Conservation (phyloP, 2,797 vertebrate genomes). For the Chelon labrosus region DNA sequence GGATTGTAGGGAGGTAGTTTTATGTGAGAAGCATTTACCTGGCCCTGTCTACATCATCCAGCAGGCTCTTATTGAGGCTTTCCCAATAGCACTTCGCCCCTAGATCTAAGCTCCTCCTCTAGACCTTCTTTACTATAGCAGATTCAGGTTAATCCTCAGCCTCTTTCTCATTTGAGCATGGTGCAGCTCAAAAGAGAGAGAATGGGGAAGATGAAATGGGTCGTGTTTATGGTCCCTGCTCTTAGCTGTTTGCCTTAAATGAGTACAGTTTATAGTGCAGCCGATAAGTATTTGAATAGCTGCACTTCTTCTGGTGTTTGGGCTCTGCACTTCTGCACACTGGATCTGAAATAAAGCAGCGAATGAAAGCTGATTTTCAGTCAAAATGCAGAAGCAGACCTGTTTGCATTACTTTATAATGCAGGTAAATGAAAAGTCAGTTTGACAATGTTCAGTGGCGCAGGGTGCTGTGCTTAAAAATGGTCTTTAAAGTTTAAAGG, state of each 20-base stretch:
- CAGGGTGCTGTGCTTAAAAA: neutral
- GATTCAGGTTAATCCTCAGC: slow-evolving; percentile 68
- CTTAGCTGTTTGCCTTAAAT: slow-evolving; percentile 13
- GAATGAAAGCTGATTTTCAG: neutral
- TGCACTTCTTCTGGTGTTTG: slow-evolving; percentile 21
- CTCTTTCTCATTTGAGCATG: slow-evolving; percentile 40
- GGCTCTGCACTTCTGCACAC: neutral
- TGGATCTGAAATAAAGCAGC: neutral
- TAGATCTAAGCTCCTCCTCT: slow-evolving; percentile 39
- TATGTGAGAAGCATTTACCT: slow-evolving; percentile 40
- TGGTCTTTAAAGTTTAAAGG: too few relatives aligned
- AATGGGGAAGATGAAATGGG: slow-evolving; percentile 20
- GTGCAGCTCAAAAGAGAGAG: slow-evolving; percentile 20
- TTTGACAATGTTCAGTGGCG: neutral
- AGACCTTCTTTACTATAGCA: slow-evolving; percentile 39
- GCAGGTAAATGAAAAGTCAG: slow-evolving; percentile 6
- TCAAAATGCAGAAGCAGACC: neutral
- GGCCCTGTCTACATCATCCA: slow-evolving; percentile 41
- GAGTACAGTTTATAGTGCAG: slow-evolving; percentile 5
- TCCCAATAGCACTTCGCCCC: slow-evolving; percentile 47
- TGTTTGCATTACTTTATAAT: neutral
- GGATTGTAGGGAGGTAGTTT: slow-evolving; percentile 21
- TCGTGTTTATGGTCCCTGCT: slow-evolving; percentile 17
- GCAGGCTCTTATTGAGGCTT: slow-evolving; percentile 60
- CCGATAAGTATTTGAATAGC: slow-evolving; percentile 12